Evolutionary conservation across 2,113 vertebrate species (phyloP).

Genomic region (Columba livia): DNA sequence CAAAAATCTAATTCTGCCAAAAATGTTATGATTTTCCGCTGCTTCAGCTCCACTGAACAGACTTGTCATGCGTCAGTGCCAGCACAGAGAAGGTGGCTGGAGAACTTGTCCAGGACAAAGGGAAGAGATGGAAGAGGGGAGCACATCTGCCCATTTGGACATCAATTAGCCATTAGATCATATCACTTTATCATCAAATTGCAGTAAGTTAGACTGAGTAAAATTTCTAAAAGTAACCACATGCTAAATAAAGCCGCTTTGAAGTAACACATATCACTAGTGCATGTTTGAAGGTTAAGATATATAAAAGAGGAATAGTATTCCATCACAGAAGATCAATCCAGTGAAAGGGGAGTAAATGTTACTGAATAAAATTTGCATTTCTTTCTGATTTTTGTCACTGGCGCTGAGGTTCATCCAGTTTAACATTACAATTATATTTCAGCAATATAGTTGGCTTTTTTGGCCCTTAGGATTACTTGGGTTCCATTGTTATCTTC

Average conservation of each 20-base stretch:
- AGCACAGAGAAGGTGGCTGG: neutral
- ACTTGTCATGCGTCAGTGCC: neutral
- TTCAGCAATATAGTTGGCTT: neutral
- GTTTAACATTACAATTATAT: neutral
- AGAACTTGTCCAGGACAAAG: neutral
- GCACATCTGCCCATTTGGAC: neutral
- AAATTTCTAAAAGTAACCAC: neutral
- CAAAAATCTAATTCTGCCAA: neutral
- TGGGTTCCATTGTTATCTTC: neutral
- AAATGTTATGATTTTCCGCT: neutral
- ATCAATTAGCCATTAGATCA: neutral
- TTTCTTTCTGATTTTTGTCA: neutral
- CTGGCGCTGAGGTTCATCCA: neutral
- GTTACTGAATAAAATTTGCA: neutral
- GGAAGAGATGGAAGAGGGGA: neutral
- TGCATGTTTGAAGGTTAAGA: neutral
- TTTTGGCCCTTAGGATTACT: neutral
- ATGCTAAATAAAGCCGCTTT: neutral
- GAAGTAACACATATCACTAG: neutral
- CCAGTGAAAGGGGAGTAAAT: neutral
- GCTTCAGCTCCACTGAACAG: neutral
- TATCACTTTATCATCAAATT: neutral
- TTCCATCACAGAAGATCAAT: neutral
- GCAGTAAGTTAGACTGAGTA: neutral
- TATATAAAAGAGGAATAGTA: neutral